Evolutionary conservation across 2,113 vertebrate species (phyloP), one percentile per base, ranked within the genome.

Genomic region (Notarius quadriscutis): DNA sequence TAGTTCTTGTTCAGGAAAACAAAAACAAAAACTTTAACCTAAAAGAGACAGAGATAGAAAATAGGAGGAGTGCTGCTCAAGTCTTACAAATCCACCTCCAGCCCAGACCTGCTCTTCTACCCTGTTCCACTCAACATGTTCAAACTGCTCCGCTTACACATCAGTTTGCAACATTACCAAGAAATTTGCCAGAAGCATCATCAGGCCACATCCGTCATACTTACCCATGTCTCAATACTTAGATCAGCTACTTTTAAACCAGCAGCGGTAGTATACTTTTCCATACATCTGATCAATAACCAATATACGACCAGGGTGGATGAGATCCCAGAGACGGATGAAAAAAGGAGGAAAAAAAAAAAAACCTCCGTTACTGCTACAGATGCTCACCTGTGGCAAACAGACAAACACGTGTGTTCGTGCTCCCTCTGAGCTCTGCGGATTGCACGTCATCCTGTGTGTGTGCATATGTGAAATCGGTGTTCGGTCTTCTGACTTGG

Each of bases 71-170:
- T 34, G 50, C 60, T 58, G 86, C 55, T 87, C 51, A 83, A 51
- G 69, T 50, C 7, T 15, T 48, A 62, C 48, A 62, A 72, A 71
- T 83, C 86, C 51, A 83, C 41, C 25, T 83, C 89, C 81, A 88
- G 85, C 84, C 57, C 60, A 71, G 69, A 90, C 84, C 89, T 84
- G 87, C 81, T 81, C 25, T 25, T 18, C 25, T 9, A n/a, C n/a
- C 18, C 65, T 14, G 4, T 11, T 83, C n/a, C 18, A 14, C 1
- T 48, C 18, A 15, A 82, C 84, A 69, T 58, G 82, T 87, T 82
- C 55, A 78, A 86, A 90, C 82, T 78, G 60, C 71, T 87, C 81
- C 55, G 15, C 15, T 81, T 53, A 62, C 80, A 62, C 82, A 87
- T 83, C 79, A 3, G 80, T n/a, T 18, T 78, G 86, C 51, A 27